phyloP scores from a whole-genome alignment of 2,888 invertebrate species.

The Chrysotoxum bicinctum region DNA sequence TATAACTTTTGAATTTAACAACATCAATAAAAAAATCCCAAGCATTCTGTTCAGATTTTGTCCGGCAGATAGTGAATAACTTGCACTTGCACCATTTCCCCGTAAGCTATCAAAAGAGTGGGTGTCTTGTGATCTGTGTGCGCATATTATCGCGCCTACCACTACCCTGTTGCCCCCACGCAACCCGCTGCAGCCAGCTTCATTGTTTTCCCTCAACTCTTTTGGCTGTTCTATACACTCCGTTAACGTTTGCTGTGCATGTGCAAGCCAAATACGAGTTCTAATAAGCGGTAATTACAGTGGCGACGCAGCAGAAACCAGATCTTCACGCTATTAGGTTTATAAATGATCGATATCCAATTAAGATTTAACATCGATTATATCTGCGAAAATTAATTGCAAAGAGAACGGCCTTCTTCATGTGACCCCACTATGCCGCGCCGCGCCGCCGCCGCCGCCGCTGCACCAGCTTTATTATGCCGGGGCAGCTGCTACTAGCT shows the following conservation, averaged over 20 bases:
- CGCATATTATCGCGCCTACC: conserved; percentile 65
- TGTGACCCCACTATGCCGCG: conserved; percentile 20
- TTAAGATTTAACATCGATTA: conserved; percentile 73
- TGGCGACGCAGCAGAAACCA: conserved; percentile 72
- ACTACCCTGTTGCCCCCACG: background rate
- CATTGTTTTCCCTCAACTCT: no score
- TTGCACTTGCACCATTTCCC: conserved; percentile 56
- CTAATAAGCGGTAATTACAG: conserved; percentile 69
- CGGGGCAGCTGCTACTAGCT: conserved; percentile 3
- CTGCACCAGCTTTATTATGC: background rate
- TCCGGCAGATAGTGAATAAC: conserved; percentile 18
- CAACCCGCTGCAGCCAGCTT: no score
- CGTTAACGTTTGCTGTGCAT: background rate
- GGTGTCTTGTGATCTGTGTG: conserved; percentile 58
- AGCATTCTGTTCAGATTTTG: conserved; percentile 44
- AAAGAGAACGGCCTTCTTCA: conserved; percentile 69
- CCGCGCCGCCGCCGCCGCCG: background rate
- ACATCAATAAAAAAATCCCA: conserved; percentile 22
- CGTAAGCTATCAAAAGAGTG: conserved; percentile 39
- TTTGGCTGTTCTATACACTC: no score
- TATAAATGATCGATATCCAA: conserved; percentile 73
- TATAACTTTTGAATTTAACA: conserved; percentile 23
- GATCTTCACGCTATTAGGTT: conserved; percentile 71
- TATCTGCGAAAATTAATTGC: conserved; percentile 72
- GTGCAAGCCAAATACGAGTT: conserved; percentile 65